Percentiles rank a stretch among this genome's conserved stretches.
Conservation (phyloP, 2,888 invertebrate genomes). For the Apoda limacodes region DNA sequence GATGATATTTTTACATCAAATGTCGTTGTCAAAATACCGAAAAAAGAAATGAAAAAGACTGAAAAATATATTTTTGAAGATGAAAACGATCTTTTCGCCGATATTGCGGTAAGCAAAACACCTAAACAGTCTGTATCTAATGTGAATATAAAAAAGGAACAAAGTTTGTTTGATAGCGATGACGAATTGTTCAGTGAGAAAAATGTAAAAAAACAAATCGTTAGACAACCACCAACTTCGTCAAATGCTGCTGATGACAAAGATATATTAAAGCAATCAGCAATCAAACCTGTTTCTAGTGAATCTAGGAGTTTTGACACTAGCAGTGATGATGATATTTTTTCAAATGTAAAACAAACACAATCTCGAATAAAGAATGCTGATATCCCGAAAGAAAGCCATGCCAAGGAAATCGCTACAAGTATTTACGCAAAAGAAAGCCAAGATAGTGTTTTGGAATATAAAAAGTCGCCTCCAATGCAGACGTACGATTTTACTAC, state of each 20-base stretch:
- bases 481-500: no score
- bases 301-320: no score
- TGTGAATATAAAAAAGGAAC: conserved; percentile 13
- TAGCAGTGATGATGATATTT: conserved; percentile 36
- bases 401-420: no score
- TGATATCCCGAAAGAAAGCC: conserved; percentile 1
- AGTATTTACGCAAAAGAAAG: no score
- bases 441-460: no score
- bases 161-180: conserved; percentile 36
- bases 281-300: no score
- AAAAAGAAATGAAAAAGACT: conserved; percentile 23
- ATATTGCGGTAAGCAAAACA: conserved; percentile 26
- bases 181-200: conserved; percentile 20
- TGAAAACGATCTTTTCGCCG: conserved; percentile 44
- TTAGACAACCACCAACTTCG: no score
- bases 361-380: conserved; percentile 6
- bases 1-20: conserved; percentile 53
- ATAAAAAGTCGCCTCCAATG: no score
- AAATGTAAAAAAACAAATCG: neutral
- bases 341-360: conserved; percentile 21
- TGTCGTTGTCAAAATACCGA: conserved; percentile 26
- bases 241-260: no score
- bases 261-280: no score
- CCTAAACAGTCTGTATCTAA: conserved; percentile 9
- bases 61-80: conserved; percentile 46